Conservation (phyloP, 2,797 vertebrate species). For the Ispidina lecontei region DNA sequence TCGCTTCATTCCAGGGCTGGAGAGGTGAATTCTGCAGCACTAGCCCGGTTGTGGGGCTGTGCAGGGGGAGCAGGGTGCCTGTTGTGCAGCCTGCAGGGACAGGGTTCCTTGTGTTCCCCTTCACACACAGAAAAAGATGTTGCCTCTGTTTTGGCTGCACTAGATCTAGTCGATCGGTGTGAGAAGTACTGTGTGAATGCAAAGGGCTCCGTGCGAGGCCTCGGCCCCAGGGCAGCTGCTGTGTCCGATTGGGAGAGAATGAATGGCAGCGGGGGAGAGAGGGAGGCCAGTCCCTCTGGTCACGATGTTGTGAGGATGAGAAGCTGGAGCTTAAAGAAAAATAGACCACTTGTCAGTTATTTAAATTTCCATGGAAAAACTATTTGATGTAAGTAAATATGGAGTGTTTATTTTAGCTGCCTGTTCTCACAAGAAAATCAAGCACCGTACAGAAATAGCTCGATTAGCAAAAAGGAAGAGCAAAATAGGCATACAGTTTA, state of each 20-base stretch:
- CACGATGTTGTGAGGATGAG: neutral
- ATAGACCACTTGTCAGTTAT: neutral
- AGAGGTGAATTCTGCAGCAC: neutral
- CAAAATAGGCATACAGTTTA: neutral
- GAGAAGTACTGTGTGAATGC: neutral
- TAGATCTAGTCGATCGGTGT: neutral
- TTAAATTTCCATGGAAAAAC: neutral
- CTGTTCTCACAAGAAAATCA: constrained; percentile 15
- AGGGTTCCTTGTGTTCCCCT: neutral
- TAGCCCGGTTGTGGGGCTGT: accelerated
- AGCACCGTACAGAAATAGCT: constrained; percentile 2
- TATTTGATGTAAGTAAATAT: neutral
- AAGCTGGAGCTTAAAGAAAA: constrained; percentile 5
- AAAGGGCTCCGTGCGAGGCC: constrained; percentile 63
- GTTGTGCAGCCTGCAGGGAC: neutral
- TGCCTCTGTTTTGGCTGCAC: accelerated
- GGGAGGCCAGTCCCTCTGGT: neutral
- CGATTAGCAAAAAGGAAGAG: neutral
- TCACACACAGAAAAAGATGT: accelerated
- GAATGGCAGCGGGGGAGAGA: accelerated
- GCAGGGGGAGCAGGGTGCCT: neutral
- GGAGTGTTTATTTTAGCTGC: constrained; percentile 43
- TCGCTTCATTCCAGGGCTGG: neutral
- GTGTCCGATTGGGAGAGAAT: neutral
- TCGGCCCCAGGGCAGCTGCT: constrained; percentile 69